phyloP scores from a whole-genome alignment of 2,888 invertebrate genomes.

The Patella pellucida region DNA sequence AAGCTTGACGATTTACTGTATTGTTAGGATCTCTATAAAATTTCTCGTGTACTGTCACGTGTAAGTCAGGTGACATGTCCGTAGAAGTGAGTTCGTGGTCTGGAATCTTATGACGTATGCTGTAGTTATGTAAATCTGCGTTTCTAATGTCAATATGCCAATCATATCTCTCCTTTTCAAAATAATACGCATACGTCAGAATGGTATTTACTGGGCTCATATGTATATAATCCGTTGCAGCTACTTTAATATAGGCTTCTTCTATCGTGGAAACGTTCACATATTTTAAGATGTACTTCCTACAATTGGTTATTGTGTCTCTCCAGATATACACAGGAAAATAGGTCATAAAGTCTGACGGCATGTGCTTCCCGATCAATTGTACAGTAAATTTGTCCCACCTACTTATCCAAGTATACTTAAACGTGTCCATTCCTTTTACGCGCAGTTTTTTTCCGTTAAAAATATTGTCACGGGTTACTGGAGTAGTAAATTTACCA shows the following conservation, averaged over 20 bases:
- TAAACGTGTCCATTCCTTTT: background rate
- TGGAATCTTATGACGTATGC: background rate
- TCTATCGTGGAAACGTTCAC: background rate
- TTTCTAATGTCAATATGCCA: background rate
- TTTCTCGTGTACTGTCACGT: background rate
- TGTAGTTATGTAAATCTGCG: background rate
- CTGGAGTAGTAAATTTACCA: too few relatives aligned
- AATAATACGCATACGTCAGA: background rate
- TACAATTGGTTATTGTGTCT: background rate
- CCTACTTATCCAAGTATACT: background rate
- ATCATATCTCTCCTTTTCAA: background rate
- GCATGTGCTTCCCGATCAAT: background rate
- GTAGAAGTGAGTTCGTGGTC: background rate
- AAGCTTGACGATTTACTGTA: background rate
- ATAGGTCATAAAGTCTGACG: constrained; percentile 1
- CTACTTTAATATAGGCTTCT: background rate
- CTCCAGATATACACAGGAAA: background rate
- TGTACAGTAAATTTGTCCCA: background rate
- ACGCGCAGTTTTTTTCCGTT: background rate
- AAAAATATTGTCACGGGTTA: too few relatives aligned
- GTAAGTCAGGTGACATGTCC: background rate
- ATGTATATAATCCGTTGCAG: too few relatives aligned
- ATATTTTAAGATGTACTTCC: background rate
- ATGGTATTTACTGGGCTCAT: background rate
- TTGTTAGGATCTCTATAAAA: background rate